Evolutionary conservation across 2,113 vertebrate species (phyloP).

Genomic region (Anguilla rostrata): DNA sequence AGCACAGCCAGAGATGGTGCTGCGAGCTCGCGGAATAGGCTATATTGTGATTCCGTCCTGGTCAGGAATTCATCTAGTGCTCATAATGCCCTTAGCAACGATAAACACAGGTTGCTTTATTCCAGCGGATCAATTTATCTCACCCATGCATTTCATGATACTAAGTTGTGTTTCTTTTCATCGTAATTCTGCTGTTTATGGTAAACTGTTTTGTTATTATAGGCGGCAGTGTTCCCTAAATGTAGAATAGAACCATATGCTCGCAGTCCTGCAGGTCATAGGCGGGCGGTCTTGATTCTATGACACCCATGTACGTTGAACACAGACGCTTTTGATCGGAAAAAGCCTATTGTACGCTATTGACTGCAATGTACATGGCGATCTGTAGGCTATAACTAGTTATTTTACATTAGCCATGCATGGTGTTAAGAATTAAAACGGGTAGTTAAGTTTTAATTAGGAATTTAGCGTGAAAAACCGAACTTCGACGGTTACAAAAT

Average conservation of each 20-base stretch:
- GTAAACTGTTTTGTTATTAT: neutral
- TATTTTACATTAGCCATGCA: neutral
- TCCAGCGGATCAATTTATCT: neutral
- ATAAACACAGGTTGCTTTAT: neutral
- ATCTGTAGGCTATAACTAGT: neutral
- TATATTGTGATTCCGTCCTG: conserved; percentile 8
- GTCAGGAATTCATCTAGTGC: neutral
- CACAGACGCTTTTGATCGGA: neutral
- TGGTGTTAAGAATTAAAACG: neutral
- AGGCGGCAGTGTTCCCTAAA: neutral
- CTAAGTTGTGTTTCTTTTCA: neutral
- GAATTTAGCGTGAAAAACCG: neutral
- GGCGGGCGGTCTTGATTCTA: neutral
- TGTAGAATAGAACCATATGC: neutral
- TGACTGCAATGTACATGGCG: neutral
- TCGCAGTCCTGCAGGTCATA: neutral
- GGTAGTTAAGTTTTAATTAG: neutral
- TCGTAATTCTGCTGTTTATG: neutral
- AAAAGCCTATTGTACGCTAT: neutral
- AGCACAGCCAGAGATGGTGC: conserved; percentile 7
- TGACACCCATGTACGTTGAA: neutral
- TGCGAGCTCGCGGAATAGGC: neutral
- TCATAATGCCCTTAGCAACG: neutral
- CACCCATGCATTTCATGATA: neutral
- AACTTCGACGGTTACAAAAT: neutral